phyloP scores from a whole-genome alignment of 2,888 invertebrate genomes.

The Frankliniella intonsa region DNA sequence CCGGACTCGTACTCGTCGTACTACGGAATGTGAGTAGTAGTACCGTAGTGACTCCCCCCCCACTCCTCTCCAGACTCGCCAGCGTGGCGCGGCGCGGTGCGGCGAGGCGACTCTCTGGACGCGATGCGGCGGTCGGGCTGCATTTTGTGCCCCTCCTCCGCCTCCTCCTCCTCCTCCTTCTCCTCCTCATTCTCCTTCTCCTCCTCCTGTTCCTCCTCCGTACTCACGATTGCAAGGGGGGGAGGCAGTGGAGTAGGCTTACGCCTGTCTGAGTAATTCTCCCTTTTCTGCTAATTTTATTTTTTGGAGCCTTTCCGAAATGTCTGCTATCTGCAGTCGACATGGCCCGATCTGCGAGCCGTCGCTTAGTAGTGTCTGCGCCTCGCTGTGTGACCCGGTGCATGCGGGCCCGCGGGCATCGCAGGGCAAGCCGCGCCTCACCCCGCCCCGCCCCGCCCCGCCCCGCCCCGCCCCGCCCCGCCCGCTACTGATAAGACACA shows the following conservation, averaged over 20 bases:
- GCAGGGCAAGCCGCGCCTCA: background rate
- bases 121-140: background rate
- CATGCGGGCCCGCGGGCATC: background rate
- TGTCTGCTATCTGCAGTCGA: too few species aligned
- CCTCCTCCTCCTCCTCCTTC: background rate
- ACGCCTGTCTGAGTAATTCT: too few species aligned
- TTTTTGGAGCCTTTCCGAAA: too few species aligned
- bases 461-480: background rate
- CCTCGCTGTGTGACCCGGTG: background rate
- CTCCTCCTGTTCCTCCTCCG: background rate
- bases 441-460: background rate
- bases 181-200: background rate
- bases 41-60: background rate
- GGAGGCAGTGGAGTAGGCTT: too few species aligned
- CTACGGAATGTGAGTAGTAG: slow-evolving; percentile 25
- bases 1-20: background rate
- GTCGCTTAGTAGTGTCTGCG: too few species aligned
- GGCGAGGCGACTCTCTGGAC: too few species aligned
- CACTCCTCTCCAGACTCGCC: background rate
- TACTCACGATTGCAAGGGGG: too few species aligned
- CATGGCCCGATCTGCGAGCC: too few species aligned
- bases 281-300: too few species aligned
- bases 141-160: background rate
- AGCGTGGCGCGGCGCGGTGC: too few species aligned
- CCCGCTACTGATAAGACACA: background rate